Conservation (phyloP, 2,113 vertebrate genomes). For the Apistogramma diplotaenia region DNA sequence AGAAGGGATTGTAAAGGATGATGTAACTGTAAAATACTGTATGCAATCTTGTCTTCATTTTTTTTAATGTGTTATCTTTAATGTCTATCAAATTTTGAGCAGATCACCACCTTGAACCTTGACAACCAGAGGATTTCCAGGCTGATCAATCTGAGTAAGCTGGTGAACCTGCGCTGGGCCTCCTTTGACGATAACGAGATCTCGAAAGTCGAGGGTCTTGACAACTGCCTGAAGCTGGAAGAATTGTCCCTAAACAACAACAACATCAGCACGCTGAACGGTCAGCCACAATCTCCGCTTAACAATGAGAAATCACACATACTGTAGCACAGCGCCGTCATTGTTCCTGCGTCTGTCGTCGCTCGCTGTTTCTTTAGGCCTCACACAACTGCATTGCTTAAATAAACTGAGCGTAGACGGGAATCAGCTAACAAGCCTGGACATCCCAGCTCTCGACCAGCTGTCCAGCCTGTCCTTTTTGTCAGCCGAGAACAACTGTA, state of each 20-base stretch:
- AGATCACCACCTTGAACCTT: constrained; percentile 86
- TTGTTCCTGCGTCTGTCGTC: neutral
- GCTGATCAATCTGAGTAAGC: constrained; percentile 79
- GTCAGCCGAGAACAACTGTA: constrained; percentile 83
- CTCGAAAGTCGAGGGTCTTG: constrained; percentile 80
- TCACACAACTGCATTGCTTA: constrained; percentile 78
- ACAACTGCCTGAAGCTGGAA: constrained; percentile 80
- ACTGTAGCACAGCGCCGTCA: neutral
- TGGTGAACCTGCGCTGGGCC: constrained; percentile 85
- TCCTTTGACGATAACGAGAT: constrained; percentile 87
- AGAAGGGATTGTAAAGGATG: neutral
- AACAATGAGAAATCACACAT: neutral
- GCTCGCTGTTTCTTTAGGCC: constrained; percentile 70
- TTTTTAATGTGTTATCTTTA: neutral
- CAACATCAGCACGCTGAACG: constrained; percentile 80
- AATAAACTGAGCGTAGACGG: constrained; percentile 81
- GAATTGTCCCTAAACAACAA: constrained; percentile 86
- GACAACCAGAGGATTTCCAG: constrained; percentile 82
- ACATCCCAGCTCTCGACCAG: constrained; percentile 74
- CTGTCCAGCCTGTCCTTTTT: constrained; percentile 81
- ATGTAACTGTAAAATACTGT: neutral
- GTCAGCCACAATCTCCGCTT: constrained; percentile 49
- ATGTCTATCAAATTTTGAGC: neutral
- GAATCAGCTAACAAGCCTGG: constrained; percentile 80
- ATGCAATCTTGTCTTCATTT: neutral